phyloP scores from a whole-genome alignment of 30 jellyfish, hydroid and myxozoan genomes.

The Clytia hemisphaerica region DNA sequence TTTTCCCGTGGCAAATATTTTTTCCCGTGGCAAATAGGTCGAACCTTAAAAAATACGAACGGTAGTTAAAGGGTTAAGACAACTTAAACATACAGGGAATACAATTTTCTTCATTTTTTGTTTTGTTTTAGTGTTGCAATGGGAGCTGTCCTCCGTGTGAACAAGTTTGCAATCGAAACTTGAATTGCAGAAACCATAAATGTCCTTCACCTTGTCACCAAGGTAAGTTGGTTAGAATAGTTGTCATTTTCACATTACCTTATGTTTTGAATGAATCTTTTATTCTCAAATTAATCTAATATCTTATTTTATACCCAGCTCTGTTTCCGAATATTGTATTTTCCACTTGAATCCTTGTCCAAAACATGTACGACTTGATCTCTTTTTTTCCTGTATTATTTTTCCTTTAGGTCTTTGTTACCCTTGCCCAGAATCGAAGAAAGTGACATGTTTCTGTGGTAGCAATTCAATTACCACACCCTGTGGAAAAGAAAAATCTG shows the following conservation, averaged over 20 bases:
- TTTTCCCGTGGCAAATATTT: too few relatives aligned
- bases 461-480: conserved; percentile 40
- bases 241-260: neutral
- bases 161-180: conserved; percentile 56
- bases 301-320: too few relatives aligned
- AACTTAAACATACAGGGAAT: too few relatives aligned
- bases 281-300: neutral
- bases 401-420: conserved; percentile 62
- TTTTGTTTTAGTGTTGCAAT: conserved; percentile 71
- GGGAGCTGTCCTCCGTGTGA: conserved; percentile 94
- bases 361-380: neutral
- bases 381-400: too few relatives aligned
- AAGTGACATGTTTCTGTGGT: conserved; percentile 72
- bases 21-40: too few relatives aligned
- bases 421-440: conserved; percentile 78
- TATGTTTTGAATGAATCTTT: neutral
- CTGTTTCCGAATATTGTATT: too few relatives aligned
- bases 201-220: conserved; percentile 92
- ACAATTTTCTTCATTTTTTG: neutral
- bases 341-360: neutral
- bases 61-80: too few relatives aligned
- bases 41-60: too few relatives aligned
- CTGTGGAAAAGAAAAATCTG: conserved; percentile 79
- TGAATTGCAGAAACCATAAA: conserved; percentile 84
- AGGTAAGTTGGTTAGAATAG: too few relatives aligned